Evolutionary conservation across 2,888 invertebrate species (phyloP).

Genomic region (Exocentrus adspersus): DNA sequence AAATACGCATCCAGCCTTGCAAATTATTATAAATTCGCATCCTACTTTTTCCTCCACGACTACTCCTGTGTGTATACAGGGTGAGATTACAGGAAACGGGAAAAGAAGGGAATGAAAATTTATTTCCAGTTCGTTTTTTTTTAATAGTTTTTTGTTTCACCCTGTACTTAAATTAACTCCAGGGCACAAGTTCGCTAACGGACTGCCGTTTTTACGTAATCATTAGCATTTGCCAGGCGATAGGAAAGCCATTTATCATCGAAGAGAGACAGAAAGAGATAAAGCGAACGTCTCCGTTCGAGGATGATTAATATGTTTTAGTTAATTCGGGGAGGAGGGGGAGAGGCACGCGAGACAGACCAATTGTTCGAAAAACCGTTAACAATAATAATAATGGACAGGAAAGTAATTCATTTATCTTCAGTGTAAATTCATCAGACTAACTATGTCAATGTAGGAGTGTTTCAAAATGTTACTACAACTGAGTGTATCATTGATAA

Average conservation of each 20-base stretch:
- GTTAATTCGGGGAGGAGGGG: not conserved
- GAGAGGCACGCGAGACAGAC: not conserved
- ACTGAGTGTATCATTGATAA: too few relatives aligned
- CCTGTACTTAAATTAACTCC: not conserved
- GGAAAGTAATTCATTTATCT: too few relatives aligned
- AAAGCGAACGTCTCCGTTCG: not conserved
- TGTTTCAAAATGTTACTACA: too few relatives aligned
- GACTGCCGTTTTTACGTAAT: conserved; percentile 5
- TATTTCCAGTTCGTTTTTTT: too few relatives aligned
- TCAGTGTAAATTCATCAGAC: too few relatives aligned
- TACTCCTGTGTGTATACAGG: not conserved
- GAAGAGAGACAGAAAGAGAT: not conserved
- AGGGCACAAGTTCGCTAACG: not conserved
- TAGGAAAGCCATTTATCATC: conserved; percentile 9
- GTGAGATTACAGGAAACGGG: too few relatives aligned
- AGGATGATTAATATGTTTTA: conserved; percentile 6
- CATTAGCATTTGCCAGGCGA: not conserved
- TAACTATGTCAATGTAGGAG: too few relatives aligned
- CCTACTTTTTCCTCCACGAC: conserved; percentile 3
- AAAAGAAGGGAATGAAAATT: too few relatives aligned
- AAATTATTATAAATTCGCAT: conserved; percentile 2
- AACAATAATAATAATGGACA: too few relatives aligned
- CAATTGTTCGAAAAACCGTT: conserved; percentile 2
- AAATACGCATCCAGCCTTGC: conserved; percentile 1
- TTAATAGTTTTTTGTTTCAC: too few relatives aligned